Evolutionary conservation across 2,888 invertebrate genomes (phyloP).

Genomic region (Ochlodes sylvanus): DNA sequence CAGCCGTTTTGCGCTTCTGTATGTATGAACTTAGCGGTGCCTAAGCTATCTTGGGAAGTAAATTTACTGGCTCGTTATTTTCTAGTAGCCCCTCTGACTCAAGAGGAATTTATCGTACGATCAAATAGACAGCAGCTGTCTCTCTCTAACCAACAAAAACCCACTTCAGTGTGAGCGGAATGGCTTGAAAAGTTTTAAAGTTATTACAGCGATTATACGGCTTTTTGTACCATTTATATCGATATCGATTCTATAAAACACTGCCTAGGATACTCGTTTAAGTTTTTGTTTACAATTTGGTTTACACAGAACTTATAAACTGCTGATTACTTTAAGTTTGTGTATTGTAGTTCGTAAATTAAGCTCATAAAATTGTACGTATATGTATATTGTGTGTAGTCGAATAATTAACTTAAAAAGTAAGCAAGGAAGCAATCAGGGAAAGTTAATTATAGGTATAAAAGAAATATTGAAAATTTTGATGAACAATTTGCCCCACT

Average conservation of each 20-base stretch:
- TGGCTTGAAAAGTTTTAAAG: conserved; percentile 25
- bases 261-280: neutral
- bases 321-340: too few species aligned
- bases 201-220: conserved; percentile 10
- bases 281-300: neutral
- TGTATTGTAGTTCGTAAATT: too few species aligned
- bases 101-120: conserved; percentile 50
- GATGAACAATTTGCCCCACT: too few species aligned
- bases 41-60: conserved; percentile 48
- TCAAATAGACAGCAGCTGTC: conserved; percentile 38
- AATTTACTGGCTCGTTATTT: conserved; percentile 56
- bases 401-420: too few species aligned
- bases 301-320: neutral
- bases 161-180: neutral
- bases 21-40: conserved; percentile 36
- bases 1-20: neutral
- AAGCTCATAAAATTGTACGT: too few species aligned
- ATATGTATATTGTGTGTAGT: too few species aligned
- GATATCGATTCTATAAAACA: conserved; percentile 3
- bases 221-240: conserved; percentile 14
- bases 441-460: too few species aligned
- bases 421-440: too few species aligned
- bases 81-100: conserved; percentile 52
- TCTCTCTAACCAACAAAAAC: conserved; percentile 24
- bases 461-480: too few species aligned